Percentiles rank a stretch among this genome's conserved stretches.
Conservation (phyloP, 2,113 vertebrate genomes). For the Xyliphius kryptos region DNA sequence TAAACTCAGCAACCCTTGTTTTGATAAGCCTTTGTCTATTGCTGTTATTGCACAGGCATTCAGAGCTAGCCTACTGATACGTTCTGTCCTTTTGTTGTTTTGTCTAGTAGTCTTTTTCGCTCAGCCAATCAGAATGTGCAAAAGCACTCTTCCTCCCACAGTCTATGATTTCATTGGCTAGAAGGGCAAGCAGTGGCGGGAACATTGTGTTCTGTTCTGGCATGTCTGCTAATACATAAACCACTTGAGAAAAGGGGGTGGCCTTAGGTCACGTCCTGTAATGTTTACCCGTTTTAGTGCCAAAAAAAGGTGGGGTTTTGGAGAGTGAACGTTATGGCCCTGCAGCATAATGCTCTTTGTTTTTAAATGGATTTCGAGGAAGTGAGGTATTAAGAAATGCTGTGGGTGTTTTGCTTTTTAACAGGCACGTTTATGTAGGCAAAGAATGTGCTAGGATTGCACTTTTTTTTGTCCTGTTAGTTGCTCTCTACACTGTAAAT, state of each 20-base stretch:
- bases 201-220: slow-evolving; percentile 68
- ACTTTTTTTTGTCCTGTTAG: too few species aligned
- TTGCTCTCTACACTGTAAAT: background rate
- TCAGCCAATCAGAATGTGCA: slow-evolving; percentile 51
- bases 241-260: slow-evolving; percentile 42
- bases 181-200: slow-evolving; percentile 48
- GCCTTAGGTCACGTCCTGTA: slow-evolving; percentile 51
- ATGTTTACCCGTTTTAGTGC: slow-evolving; percentile 47
- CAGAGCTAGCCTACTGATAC: too few species aligned
- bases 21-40: too few species aligned
- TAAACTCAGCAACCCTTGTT: too few species aligned
- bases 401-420: slow-evolving; percentile 8
- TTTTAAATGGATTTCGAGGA: slow-evolving; percentile 1
- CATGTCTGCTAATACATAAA: slow-evolving; percentile 61
- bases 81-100: too few species aligned
- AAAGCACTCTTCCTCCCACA: slow-evolving; percentile 46
- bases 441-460: background rate
- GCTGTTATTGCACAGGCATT: too few species aligned
- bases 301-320: slow-evolving; percentile 25
- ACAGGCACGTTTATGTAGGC: slow-evolving; percentile 1
- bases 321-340: slow-evolving; percentile 30
- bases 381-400: slow-evolving; percentile 35
- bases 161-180: slow-evolving; percentile 43
- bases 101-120: too few species aligned
- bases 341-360: slow-evolving; percentile 13